phyloP scores from a whole-genome alignment of 1,140 invertebrate genomes.

The Drosophila ficusphila region DNA sequence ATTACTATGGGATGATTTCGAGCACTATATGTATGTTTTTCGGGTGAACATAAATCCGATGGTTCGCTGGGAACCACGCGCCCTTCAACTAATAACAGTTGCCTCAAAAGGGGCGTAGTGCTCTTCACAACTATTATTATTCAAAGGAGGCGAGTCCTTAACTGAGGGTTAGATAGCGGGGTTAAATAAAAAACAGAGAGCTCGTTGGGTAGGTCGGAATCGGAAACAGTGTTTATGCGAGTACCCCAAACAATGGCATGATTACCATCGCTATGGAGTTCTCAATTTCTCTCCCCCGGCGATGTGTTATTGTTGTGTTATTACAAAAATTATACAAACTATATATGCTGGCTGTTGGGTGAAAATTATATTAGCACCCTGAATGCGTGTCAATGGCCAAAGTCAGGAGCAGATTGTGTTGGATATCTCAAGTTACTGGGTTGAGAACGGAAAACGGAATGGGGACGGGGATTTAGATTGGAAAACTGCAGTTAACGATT shows the following conservation, averaged over 20 bases:
- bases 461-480: conserved; percentile 17
- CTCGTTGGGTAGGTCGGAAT: conserved; percentile 38
- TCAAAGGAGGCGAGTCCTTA: conserved; percentile 30
- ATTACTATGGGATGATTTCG: conserved; percentile 54
- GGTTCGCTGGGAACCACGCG: conserved; percentile 68
- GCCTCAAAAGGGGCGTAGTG: conserved; percentile 69
- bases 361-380: conserved; percentile 65
- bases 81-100: conserved; percentile 74
- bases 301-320: conserved; percentile 45
- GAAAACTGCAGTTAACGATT: conserved; percentile 58
- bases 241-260: conserved; percentile 55
- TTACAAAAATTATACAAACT: conserved; percentile 65
- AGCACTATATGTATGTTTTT: conserved; percentile 6
- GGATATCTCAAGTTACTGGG: conserved; percentile 54
- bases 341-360: conserved; percentile 38
- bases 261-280: conserved; percentile 34
- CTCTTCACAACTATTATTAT: conserved; percentile 12
- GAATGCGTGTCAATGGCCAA: conserved; percentile 55
- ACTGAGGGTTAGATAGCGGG: conserved; percentile 67
- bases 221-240: conserved; percentile 73
- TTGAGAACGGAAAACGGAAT: neutral
- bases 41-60: conserved; percentile 19
- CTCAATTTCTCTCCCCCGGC: conserved; percentile 28
- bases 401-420: conserved; percentile 49
- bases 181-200: conserved; percentile 7